Base-by-base conservation (phyloP, 2,113 vertebrate species). In the Eudyptes chrysolophus region DNA sequence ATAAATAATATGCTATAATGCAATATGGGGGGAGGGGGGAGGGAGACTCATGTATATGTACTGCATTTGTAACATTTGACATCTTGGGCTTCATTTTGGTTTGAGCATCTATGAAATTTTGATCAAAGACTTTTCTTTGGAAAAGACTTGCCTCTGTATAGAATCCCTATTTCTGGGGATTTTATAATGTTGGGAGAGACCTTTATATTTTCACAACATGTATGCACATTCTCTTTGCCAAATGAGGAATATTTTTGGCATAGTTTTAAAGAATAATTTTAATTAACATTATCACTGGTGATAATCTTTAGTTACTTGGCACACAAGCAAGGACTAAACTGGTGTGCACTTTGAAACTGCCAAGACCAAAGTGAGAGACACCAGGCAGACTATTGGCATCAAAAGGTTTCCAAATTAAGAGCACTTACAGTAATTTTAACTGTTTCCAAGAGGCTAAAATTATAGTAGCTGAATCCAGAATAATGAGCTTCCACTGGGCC, bases 21-120 rank as follows among this genome's bases (percentile, higher is more conserved):
- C 21, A 62, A 57, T 44, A 62, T 5, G 14, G 0, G 0, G 27
- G 17, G 17, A 1, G 11, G 5, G 12, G 6, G 3, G 6, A 27
- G 7, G 54, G 3, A 64, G 7, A 27, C 10, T 7, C 1, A 46
- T 4, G 16, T 7, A 6, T n/a, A 42, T 22, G 4, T 55, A 29
- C 36, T 72, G 15, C 22, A 64, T 71, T 75, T 84, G 38, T n/a
- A 72, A 68, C 26, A 68, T 66, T 51, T 75, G 17, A 42, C 27
- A 17, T 44, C 27, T 76, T 83, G 15, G 34, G 21, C 4, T 75
- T 89, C 40, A n/a, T 27, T 93, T 89, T 87, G 29, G 42, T 68
- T 86, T 72, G 2, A 51, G 8, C 2, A 1, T 18, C n/a, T 70
- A 57, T 60, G n/a, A 66, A 79, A 88, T 20, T 70, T 36, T 48